Evolutionary conservation across 2,797 vertebrate genomes (phyloP), one percentile per base, ranked within the genome.

Genomic region (Phrynocephalus guinanensis): DNA sequence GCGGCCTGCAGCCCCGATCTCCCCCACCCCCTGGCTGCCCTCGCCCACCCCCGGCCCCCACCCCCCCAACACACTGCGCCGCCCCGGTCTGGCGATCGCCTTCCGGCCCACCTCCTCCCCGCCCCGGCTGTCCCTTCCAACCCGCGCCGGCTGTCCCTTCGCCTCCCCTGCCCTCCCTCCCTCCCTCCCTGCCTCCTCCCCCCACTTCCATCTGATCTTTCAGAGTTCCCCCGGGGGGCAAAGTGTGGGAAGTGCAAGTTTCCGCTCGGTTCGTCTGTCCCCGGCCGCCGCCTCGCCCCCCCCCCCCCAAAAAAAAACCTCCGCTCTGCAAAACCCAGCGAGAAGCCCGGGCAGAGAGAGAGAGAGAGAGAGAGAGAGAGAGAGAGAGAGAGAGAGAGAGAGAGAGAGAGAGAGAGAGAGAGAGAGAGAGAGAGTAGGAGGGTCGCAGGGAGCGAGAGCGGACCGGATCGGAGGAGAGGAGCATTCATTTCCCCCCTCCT

Each of bases 221-320:
- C 88, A 89, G 79, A 88, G 89, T 96, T 97, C 96, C 97, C 28
- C 38, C 38, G 38, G 86, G 96, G 96, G 96, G 91, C 94, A 85
- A 95, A 93, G 97, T 95, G 96, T 98, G 97, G 97, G 98, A 98
- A 98, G 97, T 95, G 95, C 96, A 94, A 96, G 95, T 97, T 97
- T 97, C 97, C 97, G 97, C 95, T 93, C 30, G 78, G 91, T 85
- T 88, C 76, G 70, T 83, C 91, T 89, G 89, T 91, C 89, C 81
- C 86, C 79, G 2, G 75, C 86, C 67, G 33, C 88, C 82, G 66
- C 86, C 60, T 44, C 66, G 76, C 33, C 30, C 68, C 48, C 68
- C 80, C 80, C 60, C 60, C 60, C 60, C 60, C 56, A 33, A 33
- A 33, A 33, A 33, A 33, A 60, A 60, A 4, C 13, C 60, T 20